Conservation (phyloP, 2,888 invertebrate species). For the Agrochola circellaris region DNA sequence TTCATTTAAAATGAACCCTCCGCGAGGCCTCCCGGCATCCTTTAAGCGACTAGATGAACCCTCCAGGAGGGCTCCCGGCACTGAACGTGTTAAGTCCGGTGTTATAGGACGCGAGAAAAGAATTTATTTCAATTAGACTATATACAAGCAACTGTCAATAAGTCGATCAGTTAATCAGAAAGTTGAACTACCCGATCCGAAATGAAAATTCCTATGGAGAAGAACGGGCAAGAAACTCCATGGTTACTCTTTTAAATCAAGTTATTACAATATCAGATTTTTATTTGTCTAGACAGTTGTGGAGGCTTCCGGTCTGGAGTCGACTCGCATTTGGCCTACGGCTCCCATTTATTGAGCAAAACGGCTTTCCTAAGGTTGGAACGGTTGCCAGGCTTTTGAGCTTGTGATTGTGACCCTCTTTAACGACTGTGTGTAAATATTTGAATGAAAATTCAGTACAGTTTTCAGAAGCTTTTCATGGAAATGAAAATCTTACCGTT, state of each 20-base stretch:
- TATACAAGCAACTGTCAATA: too few species aligned
- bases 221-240: background rate
- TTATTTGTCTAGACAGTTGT: background rate
- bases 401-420: background rate
- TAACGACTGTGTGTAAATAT: background rate
- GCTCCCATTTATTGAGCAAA: background rate
- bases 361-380: constrained; percentile 7
- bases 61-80: too few species aligned
- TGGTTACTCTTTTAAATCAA: background rate
- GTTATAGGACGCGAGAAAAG: too few species aligned
- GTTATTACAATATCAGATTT: background rate
- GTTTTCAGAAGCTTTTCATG: too few species aligned
- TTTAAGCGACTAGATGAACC: too few species aligned
- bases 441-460: background rate
- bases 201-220: too few species aligned
- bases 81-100: too few species aligned
- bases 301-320: background rate
- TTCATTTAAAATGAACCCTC: too few species aligned
- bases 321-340: background rate
- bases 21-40: too few species aligned
- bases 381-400: constrained; percentile 11
- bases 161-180: background rate
- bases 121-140: background rate
- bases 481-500: too few species aligned
- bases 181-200: background rate